Percentiles rank a stretch among this genome's conserved stretches.
These are phyloP conservation scores for Momotus momota DNA, from an alignment of 2,797 vertebrate genomes.

Conservation along the genomic window DNA sequence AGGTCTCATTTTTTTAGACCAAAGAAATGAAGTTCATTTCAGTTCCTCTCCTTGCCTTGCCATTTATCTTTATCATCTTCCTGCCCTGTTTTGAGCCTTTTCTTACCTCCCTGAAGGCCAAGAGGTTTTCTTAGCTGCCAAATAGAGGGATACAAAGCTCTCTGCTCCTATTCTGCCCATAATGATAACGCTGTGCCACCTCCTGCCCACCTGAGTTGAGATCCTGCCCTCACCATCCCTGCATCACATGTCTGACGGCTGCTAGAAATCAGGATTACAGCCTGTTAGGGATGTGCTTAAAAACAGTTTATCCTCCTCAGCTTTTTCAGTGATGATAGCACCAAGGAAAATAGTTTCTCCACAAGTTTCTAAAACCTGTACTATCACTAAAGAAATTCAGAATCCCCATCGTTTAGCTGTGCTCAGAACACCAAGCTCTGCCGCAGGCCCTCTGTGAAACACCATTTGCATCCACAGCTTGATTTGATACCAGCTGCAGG, in stretches of 20 bases:
- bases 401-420: not conserved
- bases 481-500: not conserved
- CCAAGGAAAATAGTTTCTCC: not conserved
- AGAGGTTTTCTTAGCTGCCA: not conserved
- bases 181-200: not conserved
- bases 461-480: not conserved
- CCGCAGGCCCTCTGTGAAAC: not conserved
- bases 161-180: not conserved
- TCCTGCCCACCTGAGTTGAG: not conserved
- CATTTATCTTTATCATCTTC: not conserved
- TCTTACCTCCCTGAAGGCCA: not conserved
- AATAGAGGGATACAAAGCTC: not conserved
- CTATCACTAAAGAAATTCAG: not conserved
- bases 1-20: not conserved
- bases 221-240: not conserved
- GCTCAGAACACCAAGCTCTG: not conserved
- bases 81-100: not conserved
- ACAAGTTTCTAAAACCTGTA: not conserved
- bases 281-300: not conserved
- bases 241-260: fast-evolving
- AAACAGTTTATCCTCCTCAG: not conserved
- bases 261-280: not conserved
- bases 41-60: not conserved
- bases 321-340: not conserved
- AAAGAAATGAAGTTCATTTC: not conserved